phyloP scores from a whole-genome alignment of 2,888 invertebrate species.

The Acheta domesticus region DNA sequence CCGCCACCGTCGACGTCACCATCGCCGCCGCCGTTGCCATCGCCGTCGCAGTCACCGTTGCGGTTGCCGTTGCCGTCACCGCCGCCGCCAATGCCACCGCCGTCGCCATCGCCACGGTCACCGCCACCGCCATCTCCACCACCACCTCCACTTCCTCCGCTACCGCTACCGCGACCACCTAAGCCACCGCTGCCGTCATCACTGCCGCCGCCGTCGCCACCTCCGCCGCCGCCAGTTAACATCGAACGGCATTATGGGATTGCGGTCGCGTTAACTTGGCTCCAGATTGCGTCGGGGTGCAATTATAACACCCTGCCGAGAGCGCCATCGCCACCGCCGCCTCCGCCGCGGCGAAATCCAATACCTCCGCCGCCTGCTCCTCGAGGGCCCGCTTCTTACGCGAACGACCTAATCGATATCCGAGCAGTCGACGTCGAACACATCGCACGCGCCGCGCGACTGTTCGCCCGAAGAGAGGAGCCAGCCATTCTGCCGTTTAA shows the following conservation, averaged over 20 bases:
- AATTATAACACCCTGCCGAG: background rate
- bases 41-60: background rate
- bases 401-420: too few species aligned
- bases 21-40: too few species aligned
- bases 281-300: constrained; percentile 18
- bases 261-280: constrained; percentile 18
- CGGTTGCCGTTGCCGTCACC: background rate
- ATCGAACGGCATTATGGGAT: constrained; percentile 18
- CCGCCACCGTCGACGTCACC: background rate
- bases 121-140: background rate
- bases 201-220: background rate
- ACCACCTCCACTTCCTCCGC: background rate
- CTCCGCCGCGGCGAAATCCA: too few species aligned
- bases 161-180: background rate
- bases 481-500: too few species aligned
- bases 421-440: too few species aligned
- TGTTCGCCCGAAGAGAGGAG: too few species aligned
- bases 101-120: background rate
- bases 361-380: too few species aligned
- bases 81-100: background rate
- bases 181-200: too few species aligned
- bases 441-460: too few species aligned
- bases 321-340: background rate
- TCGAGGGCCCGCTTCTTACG: too few species aligned
- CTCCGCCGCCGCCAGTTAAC: background rate